Conservation (phyloP, 2,797 vertebrate species). For the Esox masquinongy region DNA sequence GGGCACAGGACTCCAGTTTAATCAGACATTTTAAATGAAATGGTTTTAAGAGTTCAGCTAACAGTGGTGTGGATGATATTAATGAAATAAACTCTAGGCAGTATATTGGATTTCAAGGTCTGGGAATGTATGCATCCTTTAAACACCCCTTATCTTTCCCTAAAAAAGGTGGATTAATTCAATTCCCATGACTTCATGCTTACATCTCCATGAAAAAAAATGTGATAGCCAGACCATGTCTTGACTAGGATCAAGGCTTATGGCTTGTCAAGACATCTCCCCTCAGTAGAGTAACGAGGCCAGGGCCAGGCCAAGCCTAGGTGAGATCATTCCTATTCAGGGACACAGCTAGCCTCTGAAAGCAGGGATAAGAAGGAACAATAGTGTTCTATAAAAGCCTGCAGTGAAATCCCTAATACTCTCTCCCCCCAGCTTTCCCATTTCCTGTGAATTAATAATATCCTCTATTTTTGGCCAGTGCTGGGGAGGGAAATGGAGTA, state of each 20-base stretch:
- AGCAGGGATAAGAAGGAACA: slow-evolving; percentile 61
- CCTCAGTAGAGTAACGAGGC: not conserved
- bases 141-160: not conserved
- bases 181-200: slow-evolving; percentile 21
- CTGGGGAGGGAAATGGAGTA: slow-evolving; percentile 48
- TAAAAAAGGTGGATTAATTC: slow-evolving; percentile 7
- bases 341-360: slow-evolving; percentile 32
- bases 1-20: not conserved
- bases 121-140: not conserved
- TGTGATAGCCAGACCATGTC: not conserved
- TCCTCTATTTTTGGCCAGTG: slow-evolving; percentile 50
- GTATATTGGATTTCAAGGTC: not conserved
- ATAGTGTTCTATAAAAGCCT: slow-evolving; percentile 64
- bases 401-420: slow-evolving; percentile 54
- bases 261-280: slow-evolving; percentile 21
- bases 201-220: slow-evolving; percentile 1
- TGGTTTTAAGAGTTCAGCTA: not conserved
- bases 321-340: slow-evolving; percentile 63
- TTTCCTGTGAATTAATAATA: slow-evolving; percentile 75
- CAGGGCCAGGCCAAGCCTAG: not conserved
- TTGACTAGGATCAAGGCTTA: slow-evolving; percentile 11
- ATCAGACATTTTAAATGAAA: slow-evolving; percentile 2
- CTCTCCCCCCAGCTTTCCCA: slow-evolving; percentile 49
- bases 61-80: not conserved
- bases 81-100: not conserved